Percentiles rank a stretch among this genome's conserved stretches.
These are phyloP conservation scores for Merops nubicus DNA, from an alignment of 2,113 vertebrate species.

Conservation along the genomic window DNA sequence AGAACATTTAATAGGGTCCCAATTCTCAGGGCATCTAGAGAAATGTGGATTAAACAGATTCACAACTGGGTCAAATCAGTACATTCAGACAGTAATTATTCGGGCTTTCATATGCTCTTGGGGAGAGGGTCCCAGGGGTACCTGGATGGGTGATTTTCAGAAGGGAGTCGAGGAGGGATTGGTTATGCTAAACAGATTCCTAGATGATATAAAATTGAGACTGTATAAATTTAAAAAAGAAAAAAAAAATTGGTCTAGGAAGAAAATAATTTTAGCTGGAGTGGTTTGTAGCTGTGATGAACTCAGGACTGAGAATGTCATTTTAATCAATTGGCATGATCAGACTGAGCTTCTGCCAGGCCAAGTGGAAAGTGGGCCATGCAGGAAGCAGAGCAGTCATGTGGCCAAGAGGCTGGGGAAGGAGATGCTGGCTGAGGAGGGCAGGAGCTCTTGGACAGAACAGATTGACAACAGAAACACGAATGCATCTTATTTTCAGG, in stretches of 20 bases:
- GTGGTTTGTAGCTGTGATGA: neutral
- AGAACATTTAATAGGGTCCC: conserved; percentile 62
- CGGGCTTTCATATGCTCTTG: conserved; percentile 11
- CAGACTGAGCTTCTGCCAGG: conserved; percentile 1
- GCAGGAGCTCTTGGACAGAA: conserved; percentile 2
- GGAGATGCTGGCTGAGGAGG: neutral
- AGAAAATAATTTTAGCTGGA: neutral
- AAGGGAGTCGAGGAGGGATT: neutral
- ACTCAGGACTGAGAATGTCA: neutral
- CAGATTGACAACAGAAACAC: neutral
- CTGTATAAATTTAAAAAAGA: neutral
- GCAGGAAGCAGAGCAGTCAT: neutral
- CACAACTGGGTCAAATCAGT: conserved; percentile 67
- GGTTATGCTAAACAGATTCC: conserved; percentile 1
- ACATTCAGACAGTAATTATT: conserved; percentile 62
- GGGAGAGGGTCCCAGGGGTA: conserved; percentile 22
- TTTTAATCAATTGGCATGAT: conserved; percentile 38
- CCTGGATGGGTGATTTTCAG: neutral
- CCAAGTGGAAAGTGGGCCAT: conserved; percentile 8
- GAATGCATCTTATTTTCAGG: neutral
- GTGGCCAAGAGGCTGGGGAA: neutral
- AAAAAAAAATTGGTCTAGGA: neutral
- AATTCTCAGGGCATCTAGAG: conserved; percentile 66
- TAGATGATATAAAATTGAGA: conserved; percentile 3
- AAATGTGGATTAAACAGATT: conserved; percentile 66